Percentiles rank a stretch among this genome's conserved stretches.
Evolutionary conservation across 2,888 invertebrate species (phyloP).

Genomic region (Schizaphis graminum): DNA sequence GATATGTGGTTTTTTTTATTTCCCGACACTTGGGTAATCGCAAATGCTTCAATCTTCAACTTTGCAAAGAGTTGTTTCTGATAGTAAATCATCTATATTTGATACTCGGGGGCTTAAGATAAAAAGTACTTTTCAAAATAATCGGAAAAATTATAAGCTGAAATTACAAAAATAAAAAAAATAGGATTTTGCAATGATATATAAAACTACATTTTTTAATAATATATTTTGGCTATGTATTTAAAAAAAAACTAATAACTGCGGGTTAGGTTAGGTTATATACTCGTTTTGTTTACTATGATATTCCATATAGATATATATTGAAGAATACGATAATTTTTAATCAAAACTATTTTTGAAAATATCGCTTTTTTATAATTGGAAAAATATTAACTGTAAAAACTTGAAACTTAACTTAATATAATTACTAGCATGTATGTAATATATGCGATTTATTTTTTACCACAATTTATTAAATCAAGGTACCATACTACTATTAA

Average conservation of each 20-base stretch:
- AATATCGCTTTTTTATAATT: background rate
- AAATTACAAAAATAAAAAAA: background rate
- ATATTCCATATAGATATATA: background rate
- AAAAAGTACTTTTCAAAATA: background rate
- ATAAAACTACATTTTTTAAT: background rate
- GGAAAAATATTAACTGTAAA: background rate
- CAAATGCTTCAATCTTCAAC: background rate
- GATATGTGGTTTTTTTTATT: background rate
- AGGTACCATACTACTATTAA: background rate
- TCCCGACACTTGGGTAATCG: background rate
- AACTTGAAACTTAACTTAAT: background rate
- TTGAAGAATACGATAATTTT: background rate
- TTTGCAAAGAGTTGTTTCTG: background rate
- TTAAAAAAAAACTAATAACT: background rate
- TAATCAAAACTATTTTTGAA: background rate
- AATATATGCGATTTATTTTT: background rate
- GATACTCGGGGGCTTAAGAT: background rate
- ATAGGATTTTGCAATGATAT: background rate
- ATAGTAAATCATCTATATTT: background rate
- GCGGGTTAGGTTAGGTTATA: background rate
- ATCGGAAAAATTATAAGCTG: background rate
- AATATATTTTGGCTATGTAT: background rate
- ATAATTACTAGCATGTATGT: background rate
- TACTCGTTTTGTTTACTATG: background rate
- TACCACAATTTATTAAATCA: background rate